Percentiles rank a stretch among this genome's conserved stretches.
phyloP scores from a whole-genome alignment of 2,113 vertebrate species.

The Himantopus leucocephalus region DNA sequence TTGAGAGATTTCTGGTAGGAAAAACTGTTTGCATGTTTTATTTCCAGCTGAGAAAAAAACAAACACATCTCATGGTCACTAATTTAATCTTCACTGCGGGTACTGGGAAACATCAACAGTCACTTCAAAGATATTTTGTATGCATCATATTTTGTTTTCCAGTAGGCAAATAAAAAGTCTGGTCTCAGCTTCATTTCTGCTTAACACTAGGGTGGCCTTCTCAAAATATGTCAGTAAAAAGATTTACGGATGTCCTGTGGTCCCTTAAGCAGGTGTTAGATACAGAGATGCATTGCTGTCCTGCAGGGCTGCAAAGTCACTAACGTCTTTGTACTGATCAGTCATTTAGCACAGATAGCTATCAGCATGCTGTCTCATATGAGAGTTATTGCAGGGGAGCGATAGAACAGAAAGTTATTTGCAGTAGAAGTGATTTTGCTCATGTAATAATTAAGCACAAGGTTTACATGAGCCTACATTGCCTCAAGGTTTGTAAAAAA shows the following conservation, averaged over 20 bases:
- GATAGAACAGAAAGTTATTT: neutral
- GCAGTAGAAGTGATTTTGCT: neutral
- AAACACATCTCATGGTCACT: neutral
- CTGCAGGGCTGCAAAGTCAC: neutral
- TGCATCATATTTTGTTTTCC: neutral
- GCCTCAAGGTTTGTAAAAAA: neutral
- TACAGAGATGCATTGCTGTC: neutral
- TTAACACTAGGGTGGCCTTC: neutral
- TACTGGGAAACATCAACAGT: neutral
- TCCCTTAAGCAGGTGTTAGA: conserved; percentile 36
- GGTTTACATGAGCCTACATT: neutral
- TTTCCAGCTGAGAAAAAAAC: neutral
- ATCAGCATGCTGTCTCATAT: neutral
- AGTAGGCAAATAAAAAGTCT: neutral
- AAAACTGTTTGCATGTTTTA: neutral
- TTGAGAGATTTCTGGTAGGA: neutral
- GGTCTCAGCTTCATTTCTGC: neutral
- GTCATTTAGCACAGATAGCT: conserved; percentile 19
- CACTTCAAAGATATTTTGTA: neutral
- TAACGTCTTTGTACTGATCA: conserved; percentile 25
- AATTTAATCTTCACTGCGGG: conserved; percentile 20
- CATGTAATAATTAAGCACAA: neutral
- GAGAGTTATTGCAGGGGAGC: neutral
- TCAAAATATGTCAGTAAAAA: conserved; percentile 24
- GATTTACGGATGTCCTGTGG: conserved; percentile 36